Percentiles rank a stretch among this genome's conserved stretches.
These are phyloP conservation scores for Desmodus rotundus DNA, from an alignment of 2,113 vertebrate species.

Conservation along the genomic window DNA sequence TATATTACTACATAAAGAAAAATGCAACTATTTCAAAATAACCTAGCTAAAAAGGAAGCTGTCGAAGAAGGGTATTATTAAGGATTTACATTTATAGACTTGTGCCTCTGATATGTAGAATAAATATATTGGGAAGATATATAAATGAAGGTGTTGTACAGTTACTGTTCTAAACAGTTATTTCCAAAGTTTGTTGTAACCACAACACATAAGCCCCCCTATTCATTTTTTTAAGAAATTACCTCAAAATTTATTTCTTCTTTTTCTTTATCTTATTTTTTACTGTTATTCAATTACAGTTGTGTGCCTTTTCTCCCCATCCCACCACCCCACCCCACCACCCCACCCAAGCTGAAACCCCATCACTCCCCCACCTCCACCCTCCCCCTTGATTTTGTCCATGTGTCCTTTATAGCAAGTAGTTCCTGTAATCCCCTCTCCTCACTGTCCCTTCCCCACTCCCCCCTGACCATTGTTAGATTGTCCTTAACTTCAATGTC, in stretches of 20 bases:
- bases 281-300: too few species aligned
- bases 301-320: too few species aligned
- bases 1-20: neutral
- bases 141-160: neutral
- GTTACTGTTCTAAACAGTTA: conserved; percentile 22
- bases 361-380: too few species aligned
- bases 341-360: too few species aligned
- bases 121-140: neutral
- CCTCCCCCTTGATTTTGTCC: too few species aligned
- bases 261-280: too few species aligned
- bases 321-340: too few species aligned
- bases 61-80: neutral
- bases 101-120: neutral
- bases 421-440: too few species aligned
- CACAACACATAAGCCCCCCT: neutral
- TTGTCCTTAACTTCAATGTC: too few species aligned
- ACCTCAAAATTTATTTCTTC: conserved; percentile 31
- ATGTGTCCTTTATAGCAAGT: too few species aligned
- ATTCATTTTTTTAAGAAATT: neutral
- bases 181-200: neutral
- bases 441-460: too few species aligned
- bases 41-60: neutral
- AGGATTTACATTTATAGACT: neutral
- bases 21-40: neutral
- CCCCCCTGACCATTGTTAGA: too few species aligned